Conservation (phyloP, 2,113 vertebrate genomes). For the Eulemur rufifrons region DNA sequence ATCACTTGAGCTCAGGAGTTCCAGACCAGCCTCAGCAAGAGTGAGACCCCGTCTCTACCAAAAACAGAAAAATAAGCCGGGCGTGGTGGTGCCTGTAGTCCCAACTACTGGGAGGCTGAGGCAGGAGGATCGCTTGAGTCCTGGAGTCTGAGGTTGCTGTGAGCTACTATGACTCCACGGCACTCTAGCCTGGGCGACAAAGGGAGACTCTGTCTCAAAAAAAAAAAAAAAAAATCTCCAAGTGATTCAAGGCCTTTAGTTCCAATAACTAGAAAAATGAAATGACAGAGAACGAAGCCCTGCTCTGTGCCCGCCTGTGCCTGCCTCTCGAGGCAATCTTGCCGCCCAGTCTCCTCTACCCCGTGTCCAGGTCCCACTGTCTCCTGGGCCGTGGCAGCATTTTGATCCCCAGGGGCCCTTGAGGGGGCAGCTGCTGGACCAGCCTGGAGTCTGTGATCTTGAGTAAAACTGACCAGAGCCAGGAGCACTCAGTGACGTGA, state of each 20-base stretch:
- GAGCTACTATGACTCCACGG: too few relatives aligned
- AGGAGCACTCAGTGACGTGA: not conserved
- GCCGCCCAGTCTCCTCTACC: not conserved
- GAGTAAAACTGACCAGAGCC: not conserved
- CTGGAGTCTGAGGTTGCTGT: not conserved
- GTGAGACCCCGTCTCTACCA: too few relatives aligned
- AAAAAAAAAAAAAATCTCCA: not conserved
- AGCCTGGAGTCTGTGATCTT: not conserved
- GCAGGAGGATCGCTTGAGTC: not conserved
- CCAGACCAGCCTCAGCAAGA: too few relatives aligned
- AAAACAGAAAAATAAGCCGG: too few relatives aligned
- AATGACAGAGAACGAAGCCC: not conserved
- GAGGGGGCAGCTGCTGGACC: not conserved
- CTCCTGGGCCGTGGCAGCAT: not conserved
- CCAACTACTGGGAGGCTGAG: not conserved
- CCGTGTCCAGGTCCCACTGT: not conserved
- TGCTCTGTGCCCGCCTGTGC: accelerated
- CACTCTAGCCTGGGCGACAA: not conserved
- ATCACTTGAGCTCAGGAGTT: too few relatives aligned
- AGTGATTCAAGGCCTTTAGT: not conserved
- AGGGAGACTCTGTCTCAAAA: not conserved
- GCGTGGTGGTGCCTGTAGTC: not conserved
- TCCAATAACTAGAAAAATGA: not conserved
- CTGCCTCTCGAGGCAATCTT: not conserved
- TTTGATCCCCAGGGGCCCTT: not conserved